Evolutionary conservation across 2,797 vertebrate genomes (phyloP).

Genomic region (Tinamus major): DNA sequence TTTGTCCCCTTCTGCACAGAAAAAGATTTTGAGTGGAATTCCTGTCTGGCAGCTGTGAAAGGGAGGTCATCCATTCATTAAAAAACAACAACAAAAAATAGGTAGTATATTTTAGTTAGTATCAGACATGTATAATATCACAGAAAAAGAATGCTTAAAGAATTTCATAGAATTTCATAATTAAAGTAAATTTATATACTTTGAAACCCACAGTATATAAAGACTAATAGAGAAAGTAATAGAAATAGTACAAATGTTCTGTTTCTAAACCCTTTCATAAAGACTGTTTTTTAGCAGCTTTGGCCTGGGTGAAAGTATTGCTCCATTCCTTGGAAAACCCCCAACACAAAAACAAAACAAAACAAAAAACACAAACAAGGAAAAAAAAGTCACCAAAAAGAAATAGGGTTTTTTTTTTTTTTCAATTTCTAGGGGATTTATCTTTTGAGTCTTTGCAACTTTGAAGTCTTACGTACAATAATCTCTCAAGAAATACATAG

Average conservation of each 20-base stretch:
- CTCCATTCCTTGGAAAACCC: background rate
- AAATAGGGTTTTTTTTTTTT: background rate
- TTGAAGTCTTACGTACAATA: conserved; percentile 27
- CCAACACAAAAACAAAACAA: background rate
- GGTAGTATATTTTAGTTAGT: background rate
- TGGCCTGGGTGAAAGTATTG: background rate
- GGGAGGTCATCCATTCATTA: background rate
- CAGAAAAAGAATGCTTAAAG: background rate
- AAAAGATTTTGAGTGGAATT: background rate
- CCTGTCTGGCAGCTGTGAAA: background rate
- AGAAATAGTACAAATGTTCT: background rate
- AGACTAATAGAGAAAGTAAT: background rate
- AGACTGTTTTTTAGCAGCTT: background rate
- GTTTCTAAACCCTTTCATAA: background rate
- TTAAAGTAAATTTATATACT: background rate
- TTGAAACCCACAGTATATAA: background rate
- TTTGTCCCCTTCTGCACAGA: background rate
- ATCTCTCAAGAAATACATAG: conserved; percentile 37
- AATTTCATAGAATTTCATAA: background rate
- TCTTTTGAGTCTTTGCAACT: conserved; percentile 48
- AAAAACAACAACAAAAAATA: background rate
- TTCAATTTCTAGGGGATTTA: conserved; percentile 10
- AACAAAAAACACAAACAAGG: too few species aligned
- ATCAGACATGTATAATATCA: background rate
- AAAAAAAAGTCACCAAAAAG: background rate